phyloP scores from a whole-genome alignment of 2,888 invertebrate genomes.

The Nemapogon koenigi region DNA sequence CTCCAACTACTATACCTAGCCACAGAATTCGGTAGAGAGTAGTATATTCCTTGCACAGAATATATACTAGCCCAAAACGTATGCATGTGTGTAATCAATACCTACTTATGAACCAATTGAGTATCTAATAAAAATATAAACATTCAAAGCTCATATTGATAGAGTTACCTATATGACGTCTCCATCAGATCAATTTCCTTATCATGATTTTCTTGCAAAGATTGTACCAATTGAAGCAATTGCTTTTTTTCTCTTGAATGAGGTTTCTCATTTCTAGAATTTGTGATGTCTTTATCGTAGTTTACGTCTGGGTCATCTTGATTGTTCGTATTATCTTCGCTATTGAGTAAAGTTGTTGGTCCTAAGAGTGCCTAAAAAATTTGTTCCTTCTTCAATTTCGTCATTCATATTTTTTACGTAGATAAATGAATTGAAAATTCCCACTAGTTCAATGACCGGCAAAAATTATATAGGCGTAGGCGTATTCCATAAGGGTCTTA shows the following conservation, averaged over 20 bases:
- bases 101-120: too few relatives aligned
- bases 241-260: conserved; percentile 41
- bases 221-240: conserved; percentile 52
- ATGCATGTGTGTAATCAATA: too few relatives aligned
- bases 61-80: too few relatives aligned
- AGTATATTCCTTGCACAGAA: too few relatives aligned
- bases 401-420: background rate
- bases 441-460: too few relatives aligned
- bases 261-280: conserved; percentile 30
- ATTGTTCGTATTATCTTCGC: conserved; percentile 15
- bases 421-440: too few relatives aligned
- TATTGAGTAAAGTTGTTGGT: conserved; percentile 20
- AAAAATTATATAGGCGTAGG: too few relatives aligned
- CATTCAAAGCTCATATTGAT: conserved; percentile 2
- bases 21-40: too few relatives aligned
- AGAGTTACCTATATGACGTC: conserved; percentile 64
- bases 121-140: too few relatives aligned
- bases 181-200: conserved; percentile 69
- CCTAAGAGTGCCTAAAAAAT: conserved; percentile 35
- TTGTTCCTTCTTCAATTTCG: background rate
- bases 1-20: too few relatives aligned
- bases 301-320: conserved; percentile 18
- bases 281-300: conserved; percentile 18
- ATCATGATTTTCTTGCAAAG: conserved; percentile 64
- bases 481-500: too few relatives aligned